These are phyloP conservation scores for Euzetes globulus DNA, from an alignment of 2,888 invertebrate genomes.

Conservation along the genomic window DNA sequence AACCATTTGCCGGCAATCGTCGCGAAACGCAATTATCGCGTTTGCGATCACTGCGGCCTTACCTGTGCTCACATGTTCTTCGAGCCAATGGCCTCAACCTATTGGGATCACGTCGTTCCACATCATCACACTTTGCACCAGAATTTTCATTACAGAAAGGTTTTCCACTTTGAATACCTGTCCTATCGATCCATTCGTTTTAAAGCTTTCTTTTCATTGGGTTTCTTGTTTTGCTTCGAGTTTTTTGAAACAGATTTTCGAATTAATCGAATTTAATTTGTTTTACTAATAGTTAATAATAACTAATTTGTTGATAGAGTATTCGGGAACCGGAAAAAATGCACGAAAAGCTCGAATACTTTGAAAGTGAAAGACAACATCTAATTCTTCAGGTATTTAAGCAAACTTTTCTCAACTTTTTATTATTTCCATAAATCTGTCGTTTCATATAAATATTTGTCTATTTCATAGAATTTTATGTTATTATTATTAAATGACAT, in stretches of 20 bases:
- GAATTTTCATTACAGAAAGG: slow-evolving; percentile 25
- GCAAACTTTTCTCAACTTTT: neutral
- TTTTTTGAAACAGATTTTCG: neutral
- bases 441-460: no score
- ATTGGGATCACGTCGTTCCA: slow-evolving; percentile 26
- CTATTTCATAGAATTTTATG: no score
- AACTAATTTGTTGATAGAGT: neutral
- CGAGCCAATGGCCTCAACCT: slow-evolving; percentile 7
- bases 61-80: slow-evolving; percentile 11
- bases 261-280: neutral
- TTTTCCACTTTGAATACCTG: slow-evolving; percentile 4
- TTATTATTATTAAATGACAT: no score
- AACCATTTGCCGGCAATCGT: slow-evolving; percentile 13
- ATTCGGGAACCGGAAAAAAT: slow-evolving; percentile 51
- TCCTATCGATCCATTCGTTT: neutral
- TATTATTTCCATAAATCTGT: neutral
- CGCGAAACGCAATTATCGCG: slow-evolving; percentile 11
- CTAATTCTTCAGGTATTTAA: slow-evolving; percentile 64
- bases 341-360: slow-evolving; percentile 70
- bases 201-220: neutral
- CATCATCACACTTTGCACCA: slow-evolving; percentile 18
- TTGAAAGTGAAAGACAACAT: slow-evolving; percentile 81
- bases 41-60: slow-evolving; percentile 10
- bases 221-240: neutral
- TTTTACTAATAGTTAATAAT: neutral